phyloP scores from a whole-genome alignment of 2,888 invertebrate genomes.

The Melanotus villosus region DNA sequence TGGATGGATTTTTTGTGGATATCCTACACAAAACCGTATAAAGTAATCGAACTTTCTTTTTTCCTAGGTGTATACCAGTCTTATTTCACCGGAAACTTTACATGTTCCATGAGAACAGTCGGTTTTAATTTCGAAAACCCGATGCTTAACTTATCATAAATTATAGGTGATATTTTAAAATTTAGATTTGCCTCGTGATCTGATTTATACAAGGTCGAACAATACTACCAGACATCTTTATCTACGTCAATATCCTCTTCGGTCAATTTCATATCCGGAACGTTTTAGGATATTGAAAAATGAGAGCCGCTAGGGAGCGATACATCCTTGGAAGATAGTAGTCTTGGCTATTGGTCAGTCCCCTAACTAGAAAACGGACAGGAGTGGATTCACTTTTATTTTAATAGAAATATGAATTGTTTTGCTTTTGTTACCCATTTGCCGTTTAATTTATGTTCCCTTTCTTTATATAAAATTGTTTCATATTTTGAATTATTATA shows the following conservation, averaged over 20 bases:
- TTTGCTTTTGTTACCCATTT: not conserved
- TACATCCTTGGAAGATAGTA: conserved; percentile 62
- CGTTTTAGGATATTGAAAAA: conserved; percentile 67
- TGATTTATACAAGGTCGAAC: conserved; percentile 36
- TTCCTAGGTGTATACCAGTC: not conserved
- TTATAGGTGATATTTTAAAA: not conserved
- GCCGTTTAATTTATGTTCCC: not conserved
- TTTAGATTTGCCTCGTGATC: conserved; percentile 22
- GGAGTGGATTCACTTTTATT: conserved; percentile 21
- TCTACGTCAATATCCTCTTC: conserved; percentile 60
- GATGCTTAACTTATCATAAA: too few relatives aligned
- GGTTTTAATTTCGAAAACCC: too few relatives aligned
- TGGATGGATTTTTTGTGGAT: conserved; percentile 66
- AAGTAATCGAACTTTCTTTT: conserved; percentile 16
- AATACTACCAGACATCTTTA: conserved; percentile 48
- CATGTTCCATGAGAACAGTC: too few relatives aligned
- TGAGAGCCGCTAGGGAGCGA: conserved; percentile 65
- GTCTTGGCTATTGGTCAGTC: conserved; percentile 53
- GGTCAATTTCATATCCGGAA: conserved; percentile 65
- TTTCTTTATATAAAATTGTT: too few relatives aligned
- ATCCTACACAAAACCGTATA: conserved; percentile 19
- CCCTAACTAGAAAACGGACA: conserved; percentile 33
- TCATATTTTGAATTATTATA: too few relatives aligned
- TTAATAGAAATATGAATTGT: not conserved
- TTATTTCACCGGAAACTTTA: too few relatives aligned